These are phyloP conservation scores for Chauna torquata DNA, from an alignment of 2,113 vertebrate species.

Conservation along the genomic window DNA sequence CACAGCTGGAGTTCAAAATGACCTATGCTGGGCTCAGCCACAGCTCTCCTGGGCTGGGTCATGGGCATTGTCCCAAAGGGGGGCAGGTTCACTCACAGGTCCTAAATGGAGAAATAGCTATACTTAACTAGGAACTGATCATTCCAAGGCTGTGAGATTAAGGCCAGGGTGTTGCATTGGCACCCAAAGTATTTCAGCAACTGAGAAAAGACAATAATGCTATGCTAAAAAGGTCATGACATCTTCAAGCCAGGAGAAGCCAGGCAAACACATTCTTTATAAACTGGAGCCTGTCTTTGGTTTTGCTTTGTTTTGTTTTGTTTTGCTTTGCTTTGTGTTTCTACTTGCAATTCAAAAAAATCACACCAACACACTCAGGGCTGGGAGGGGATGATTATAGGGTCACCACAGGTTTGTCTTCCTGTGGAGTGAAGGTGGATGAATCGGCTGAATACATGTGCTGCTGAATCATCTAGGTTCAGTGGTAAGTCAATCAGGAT, in stretches of 20 bases:
- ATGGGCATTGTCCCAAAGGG: not conserved
- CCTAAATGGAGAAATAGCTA: not conserved
- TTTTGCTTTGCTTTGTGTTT: not conserved
- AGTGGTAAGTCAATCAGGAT: not conserved
- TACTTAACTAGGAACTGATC: not conserved
- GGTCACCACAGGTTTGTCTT: not conserved
- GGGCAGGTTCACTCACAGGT: not conserved
- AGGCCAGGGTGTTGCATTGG: not conserved
- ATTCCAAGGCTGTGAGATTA: not conserved
- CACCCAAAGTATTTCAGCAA: not conserved
- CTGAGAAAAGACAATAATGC: not conserved
- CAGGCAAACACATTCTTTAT: not conserved
- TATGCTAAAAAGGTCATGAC: not conserved
- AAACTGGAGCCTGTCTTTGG: not conserved
- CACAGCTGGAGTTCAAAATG: not conserved
- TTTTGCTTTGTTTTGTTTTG: not conserved
- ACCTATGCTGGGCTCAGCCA: not conserved
- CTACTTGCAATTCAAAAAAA: not conserved
- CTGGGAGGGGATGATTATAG: not conserved
- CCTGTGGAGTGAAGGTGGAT: not conserved
- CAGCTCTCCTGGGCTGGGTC: not conserved
- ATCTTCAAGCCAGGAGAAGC: not conserved
- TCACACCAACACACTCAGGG: not conserved
- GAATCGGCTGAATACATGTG: not conserved
- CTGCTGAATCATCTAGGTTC: not conserved